Conservation (phyloP, 1,140 invertebrate species). For the Bombus affinis region DNA sequence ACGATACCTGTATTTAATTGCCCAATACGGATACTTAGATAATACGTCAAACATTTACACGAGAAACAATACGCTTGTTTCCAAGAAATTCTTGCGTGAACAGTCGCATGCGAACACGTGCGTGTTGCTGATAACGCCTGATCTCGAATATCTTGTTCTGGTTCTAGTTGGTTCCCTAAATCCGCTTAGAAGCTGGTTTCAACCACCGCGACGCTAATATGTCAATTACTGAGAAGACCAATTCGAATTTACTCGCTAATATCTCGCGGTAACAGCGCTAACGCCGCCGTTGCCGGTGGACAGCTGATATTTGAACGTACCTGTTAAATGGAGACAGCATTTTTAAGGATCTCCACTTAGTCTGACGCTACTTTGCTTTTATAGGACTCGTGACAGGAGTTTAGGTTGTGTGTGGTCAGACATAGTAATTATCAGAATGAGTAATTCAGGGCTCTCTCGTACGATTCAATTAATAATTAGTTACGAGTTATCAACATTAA, state of each 20-base stretch:
- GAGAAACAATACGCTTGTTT: not conserved
- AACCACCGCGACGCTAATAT: slow-evolving; percentile 22
- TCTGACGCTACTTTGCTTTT: not conserved
- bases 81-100: not conserved
- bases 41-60: not conserved
- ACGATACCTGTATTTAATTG: not conserved
- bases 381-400: too few species aligned
- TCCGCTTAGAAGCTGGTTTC: slow-evolving; percentile 27
- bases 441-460: too few species aligned
- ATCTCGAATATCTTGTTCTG: slow-evolving; percentile 25
- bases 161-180: slow-evolving; percentile 39
- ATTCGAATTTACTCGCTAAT: slow-evolving; percentile 40
- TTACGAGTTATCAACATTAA: too few species aligned
- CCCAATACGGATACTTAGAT: not conserved
- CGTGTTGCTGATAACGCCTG: slow-evolving; percentile 17
- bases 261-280: slow-evolving; percentile 7
- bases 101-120: not conserved
- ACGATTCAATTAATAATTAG: too few species aligned
- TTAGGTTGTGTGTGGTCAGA: too few species aligned
- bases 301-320: not conserved
- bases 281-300: not conserved
- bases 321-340: not conserved
- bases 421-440: too few species aligned
- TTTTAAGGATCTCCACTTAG: not conserved
- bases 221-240: slow-evolving; percentile 27